A percentile compares a stretch with the other conserved stretches of the same genome.
Conservation (phyloP, 2,797 vertebrate genomes). For the Cygnus olor region DNA sequence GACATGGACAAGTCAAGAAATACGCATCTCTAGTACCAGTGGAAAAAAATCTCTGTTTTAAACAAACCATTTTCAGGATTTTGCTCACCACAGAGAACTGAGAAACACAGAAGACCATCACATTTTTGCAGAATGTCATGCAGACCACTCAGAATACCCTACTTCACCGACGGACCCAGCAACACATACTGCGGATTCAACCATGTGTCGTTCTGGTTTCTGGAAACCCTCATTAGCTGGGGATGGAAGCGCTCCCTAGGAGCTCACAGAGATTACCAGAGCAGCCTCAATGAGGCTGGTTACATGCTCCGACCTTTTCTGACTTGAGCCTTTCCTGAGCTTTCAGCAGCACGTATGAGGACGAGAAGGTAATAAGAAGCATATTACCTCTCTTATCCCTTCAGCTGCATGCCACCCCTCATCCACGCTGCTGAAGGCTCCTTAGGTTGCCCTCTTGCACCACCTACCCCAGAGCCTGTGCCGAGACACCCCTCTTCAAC, state of each 20-base stretch:
- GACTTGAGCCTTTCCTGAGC: background rate
- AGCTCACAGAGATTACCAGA: background rate
- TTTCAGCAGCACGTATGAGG: too few relatives aligned
- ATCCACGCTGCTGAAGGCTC: background rate
- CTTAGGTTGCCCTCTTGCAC: background rate
- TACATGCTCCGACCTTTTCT: fast-evolving
- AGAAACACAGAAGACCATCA: background rate
- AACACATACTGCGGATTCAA: background rate
- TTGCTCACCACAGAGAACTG: background rate
- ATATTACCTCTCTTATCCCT: background rate
- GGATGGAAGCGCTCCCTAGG: background rate
- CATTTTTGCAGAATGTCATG: background rate
- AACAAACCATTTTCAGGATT: background rate
- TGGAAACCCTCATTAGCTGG: background rate
- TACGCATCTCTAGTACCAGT: background rate
- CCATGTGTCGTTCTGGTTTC: background rate
- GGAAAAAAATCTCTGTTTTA: background rate
- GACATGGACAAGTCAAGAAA: background rate
- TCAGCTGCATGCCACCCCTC: background rate
- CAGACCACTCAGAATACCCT: background rate
- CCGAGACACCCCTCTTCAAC: background rate
- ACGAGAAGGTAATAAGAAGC: too few relatives aligned
- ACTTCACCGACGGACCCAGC: background rate
- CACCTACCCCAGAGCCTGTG: background rate
- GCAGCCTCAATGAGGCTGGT: background rate